Conservation (phyloP, 2,113 vertebrate species). For the Sus scrofa region DNA sequence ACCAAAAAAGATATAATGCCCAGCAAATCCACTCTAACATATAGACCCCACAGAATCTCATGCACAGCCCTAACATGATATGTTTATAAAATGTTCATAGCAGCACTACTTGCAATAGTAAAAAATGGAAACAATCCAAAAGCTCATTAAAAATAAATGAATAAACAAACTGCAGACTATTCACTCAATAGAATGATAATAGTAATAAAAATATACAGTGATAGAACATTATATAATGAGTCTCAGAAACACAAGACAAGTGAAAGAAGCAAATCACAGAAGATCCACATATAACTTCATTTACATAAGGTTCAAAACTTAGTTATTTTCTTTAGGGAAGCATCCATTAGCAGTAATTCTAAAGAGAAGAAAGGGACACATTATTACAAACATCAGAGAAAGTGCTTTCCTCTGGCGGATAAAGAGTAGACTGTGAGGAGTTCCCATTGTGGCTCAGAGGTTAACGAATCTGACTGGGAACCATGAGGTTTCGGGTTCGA, state of each 20-base stretch:
- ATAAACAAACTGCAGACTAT: background rate
- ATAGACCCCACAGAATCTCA: background rate
- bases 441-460: too few relatives aligned
- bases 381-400: slow-evolving; percentile 32
- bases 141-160: background rate
- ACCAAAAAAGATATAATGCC: background rate
- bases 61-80: background rate
- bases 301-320: slow-evolving; percentile 57
- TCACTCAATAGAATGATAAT: background rate
- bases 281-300: slow-evolving; percentile 52
- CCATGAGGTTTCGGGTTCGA: too few relatives aligned
- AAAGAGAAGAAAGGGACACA: slow-evolving; percentile 6
- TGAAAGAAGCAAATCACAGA: slow-evolving; percentile 11
- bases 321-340: slow-evolving; percentile 47
- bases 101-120: background rate
- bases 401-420: background rate
- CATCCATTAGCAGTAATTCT: background rate
- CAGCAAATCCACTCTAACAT: background rate
- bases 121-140: background rate
- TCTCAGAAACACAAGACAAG: background rate
- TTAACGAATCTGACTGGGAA: too few relatives aligned
- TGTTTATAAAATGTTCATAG: slow-evolving; percentile 1
- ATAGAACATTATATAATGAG: background rate
- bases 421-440: background rate
- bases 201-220: background rate